A percentile compares a stretch with the other conserved stretches of the same genome.
These are phyloP conservation scores for Urosaurus nigricauda DNA, from an alignment of 2,797 vertebrate species.

Conservation along the genomic window DNA sequence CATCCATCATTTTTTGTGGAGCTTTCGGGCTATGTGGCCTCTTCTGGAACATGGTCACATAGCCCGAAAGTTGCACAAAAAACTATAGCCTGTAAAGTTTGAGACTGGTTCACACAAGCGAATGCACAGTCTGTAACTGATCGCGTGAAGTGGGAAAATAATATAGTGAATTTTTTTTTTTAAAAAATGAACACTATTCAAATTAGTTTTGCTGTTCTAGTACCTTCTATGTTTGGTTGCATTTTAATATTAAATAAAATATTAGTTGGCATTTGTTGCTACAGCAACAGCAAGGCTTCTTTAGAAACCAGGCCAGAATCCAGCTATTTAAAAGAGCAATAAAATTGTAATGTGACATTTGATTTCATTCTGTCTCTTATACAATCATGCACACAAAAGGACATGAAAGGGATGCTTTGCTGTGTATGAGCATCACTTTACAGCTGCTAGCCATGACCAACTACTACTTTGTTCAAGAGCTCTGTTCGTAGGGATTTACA, in stretches of 20 bases:
- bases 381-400: background rate
- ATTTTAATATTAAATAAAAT: background rate
- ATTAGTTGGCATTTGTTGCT: background rate
- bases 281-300: slow-evolving; percentile 1
- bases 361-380: background rate
- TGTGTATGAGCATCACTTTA: background rate
- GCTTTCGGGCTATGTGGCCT: no score
- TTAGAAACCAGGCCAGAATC: background rate
- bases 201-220: background rate
- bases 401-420: background rate
- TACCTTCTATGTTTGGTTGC: background rate
- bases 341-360: background rate
- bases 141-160: background rate
- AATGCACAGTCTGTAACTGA: no score
- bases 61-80: no score
- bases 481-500: background rate
- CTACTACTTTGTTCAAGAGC: background rate
- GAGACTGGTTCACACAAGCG: background rate
- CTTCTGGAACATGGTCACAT: no score
- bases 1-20: no score
- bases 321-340: background rate
- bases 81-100: background rate
- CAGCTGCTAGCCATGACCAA: background rate
- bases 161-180: background rate
- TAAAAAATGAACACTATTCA: background rate